Conservation (phyloP, 2,113 vertebrate species). For the Pavo muticus region DNA sequence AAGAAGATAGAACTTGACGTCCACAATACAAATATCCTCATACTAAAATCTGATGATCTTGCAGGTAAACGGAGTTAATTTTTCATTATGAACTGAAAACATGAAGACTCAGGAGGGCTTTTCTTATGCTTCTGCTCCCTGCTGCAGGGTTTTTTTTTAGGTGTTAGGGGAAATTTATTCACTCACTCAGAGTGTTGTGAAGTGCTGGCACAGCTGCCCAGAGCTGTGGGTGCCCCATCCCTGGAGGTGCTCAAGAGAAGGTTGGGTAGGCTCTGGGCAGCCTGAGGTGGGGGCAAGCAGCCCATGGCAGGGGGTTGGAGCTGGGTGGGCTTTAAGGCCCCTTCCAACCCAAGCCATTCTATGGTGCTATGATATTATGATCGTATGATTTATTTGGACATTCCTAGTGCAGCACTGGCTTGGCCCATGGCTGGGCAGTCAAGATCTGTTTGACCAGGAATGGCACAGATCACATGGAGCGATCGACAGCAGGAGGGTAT, state of each 20-base stretch:
- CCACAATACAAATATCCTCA: background rate
- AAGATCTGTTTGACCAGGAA: background rate
- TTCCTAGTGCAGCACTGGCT: background rate
- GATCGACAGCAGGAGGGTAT: background rate
- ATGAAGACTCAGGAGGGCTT: background rate
- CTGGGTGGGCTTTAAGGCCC: too few relatives aligned
- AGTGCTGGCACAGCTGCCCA: too few relatives aligned
- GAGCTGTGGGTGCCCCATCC: too few relatives aligned
- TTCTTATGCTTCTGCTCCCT: accelerated
- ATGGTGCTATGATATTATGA: background rate
- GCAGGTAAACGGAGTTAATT: background rate
- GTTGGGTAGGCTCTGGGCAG: too few relatives aligned
- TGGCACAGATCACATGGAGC: background rate
- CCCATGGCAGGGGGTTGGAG: too few relatives aligned
- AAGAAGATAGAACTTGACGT: background rate
- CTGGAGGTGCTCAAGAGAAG: too few relatives aligned
- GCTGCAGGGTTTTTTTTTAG: background rate
- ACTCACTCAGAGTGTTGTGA: too few relatives aligned
- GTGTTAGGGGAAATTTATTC: too few relatives aligned
- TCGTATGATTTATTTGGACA: background rate
- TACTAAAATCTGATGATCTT: background rate
- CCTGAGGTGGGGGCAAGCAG: too few relatives aligned
- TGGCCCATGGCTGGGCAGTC: background rate
- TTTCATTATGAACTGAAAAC: background rate
- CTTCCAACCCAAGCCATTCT: background rate